Evolutionary conservation across 2,113 vertebrate species (phyloP), one percentile per base, ranked within the genome.

Genomic region (Chiloscyllium plagiosum): DNA sequence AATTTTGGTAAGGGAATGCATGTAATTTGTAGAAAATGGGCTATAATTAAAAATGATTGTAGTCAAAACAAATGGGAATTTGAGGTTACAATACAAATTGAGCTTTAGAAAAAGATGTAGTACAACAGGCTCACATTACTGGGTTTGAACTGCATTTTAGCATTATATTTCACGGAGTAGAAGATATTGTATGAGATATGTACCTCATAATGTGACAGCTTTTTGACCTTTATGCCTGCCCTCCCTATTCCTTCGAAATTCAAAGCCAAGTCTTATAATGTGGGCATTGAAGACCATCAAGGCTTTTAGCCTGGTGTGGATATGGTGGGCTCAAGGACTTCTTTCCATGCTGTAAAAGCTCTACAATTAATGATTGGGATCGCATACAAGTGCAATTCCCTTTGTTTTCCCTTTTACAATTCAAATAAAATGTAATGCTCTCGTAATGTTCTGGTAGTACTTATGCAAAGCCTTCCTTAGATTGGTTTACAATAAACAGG

Each of bases 21-120:
- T 93, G 66, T 66, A 66, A 93, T 66, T 93, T 17, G 89, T 66
- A n/a, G 61, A 37, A 17, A 37, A 12, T 37, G 29, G 20, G 66
- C 61, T 22, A 33, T 93, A 66, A 93, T 93, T 93, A 66, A 68
- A 93, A 93, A 66, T 22, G n/a, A 93, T 93, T 66, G 61, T 61
- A 66, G 20, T 66, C 89, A 93, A 93, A 93, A 66, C n/a, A 93
- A 93, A 93, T 37, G 66, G n/a, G 61, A 93, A 90, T 90, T 15
- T 61, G 26, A 33, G 61, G 24, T 56, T 89, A 89, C 29, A 89
- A 52, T 29, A 8, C 50, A 89, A 56, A 89, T 50, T 3, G 24
- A 15, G 47, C 86, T 50, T 61, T n/a, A 12, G 80, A 93, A 93
- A n/a, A 56, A 92, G 33, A 33, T 65, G 89, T 42, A 66, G 2